These are phyloP conservation scores for Jordanella pulchra DNA, from an alignment of 2,797 vertebrate genomes.

Conservation along the genomic window DNA sequence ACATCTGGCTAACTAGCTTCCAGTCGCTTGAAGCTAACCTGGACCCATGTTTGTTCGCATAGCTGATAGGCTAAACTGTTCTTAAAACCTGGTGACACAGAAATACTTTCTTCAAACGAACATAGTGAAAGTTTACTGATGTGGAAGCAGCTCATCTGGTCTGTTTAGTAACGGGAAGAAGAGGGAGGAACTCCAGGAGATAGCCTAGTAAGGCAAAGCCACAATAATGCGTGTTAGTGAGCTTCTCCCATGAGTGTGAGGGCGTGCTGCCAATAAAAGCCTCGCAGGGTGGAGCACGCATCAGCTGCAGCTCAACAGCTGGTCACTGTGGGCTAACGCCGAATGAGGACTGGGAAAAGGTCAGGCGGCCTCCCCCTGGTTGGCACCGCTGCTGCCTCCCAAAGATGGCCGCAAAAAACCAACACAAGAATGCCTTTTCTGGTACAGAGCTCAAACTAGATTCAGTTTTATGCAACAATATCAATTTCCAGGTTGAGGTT, in stretches of 20 bases:
- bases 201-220: conserved; percentile 44
- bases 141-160: conserved; percentile 16
- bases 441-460: not conserved
- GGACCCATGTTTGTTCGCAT: conserved; percentile 8
- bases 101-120: conserved; percentile 5
- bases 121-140: not conserved
- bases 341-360: conserved; percentile 53
- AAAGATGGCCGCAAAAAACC: conserved; percentile 1
- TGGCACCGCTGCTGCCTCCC: conserved; percentile 43
- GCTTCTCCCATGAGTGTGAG: conserved; percentile 41
- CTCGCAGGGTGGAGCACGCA: conserved; percentile 71
- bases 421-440: not conserved
- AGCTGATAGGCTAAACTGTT: conserved; percentile 11
- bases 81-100: conserved; percentile 33
- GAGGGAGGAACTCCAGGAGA: conserved; percentile 45
- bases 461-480: not conserved
- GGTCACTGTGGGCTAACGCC: conserved; percentile 56
- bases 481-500: not conserved
- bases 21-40: not conserved
- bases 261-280: conserved; percentile 70
- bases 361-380: conserved; percentile 48
- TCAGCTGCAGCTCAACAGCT: conserved; percentile 75
- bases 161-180: conserved; percentile 30
- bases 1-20: not conserved
- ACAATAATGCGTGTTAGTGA: conserved; percentile 46